These are phyloP conservation scores for Ellobium chinense DNA, from an alignment of 2,888 invertebrate genomes.

Conservation along the genomic window DNA sequence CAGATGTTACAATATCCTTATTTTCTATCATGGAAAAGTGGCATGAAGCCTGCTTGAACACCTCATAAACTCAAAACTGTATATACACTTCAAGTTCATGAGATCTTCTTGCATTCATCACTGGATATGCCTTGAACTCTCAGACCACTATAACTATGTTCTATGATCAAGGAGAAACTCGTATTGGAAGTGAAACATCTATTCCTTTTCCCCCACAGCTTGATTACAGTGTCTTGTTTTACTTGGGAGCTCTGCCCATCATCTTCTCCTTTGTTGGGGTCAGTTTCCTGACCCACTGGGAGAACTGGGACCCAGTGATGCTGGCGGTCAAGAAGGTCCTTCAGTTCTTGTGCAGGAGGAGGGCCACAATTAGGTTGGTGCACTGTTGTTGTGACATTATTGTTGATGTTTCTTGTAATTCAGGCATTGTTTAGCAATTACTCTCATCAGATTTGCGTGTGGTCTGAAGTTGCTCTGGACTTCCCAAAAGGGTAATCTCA, in stretches of 20 bases:
- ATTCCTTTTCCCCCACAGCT: constrained; percentile 55
- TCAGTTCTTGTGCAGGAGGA: constrained; percentile 71
- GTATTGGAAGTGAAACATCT: too few relatives aligned
- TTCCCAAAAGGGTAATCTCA: too few relatives aligned
- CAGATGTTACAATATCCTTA: too few relatives aligned
- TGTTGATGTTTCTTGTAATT: background rate
- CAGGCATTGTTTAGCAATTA: too few relatives aligned
- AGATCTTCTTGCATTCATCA: too few relatives aligned
- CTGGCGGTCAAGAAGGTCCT: constrained; percentile 70
- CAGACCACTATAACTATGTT: too few relatives aligned
- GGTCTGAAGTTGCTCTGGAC: background rate
- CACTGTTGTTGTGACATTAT: background rate
- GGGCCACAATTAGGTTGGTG: constrained; percentile 62
- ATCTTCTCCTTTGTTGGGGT: constrained; percentile 87
- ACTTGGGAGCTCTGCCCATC: constrained; percentile 89
- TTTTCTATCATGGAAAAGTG: too few relatives aligned
- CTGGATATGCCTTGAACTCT: too few relatives aligned
- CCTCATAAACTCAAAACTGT: too few relatives aligned
- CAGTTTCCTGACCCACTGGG: constrained; percentile 86
- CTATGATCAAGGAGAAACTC: too few relatives aligned
- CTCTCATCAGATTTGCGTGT: background rate
- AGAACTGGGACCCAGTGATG: constrained; percentile 88
- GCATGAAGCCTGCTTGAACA: too few relatives aligned
- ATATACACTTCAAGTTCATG: too few relatives aligned
- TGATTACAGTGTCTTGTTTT: constrained; percentile 83